These are phyloP conservation scores for Hirudinaria manillensis DNA, from an alignment of 2,888 invertebrate genomes.

Conservation along the genomic window DNA sequence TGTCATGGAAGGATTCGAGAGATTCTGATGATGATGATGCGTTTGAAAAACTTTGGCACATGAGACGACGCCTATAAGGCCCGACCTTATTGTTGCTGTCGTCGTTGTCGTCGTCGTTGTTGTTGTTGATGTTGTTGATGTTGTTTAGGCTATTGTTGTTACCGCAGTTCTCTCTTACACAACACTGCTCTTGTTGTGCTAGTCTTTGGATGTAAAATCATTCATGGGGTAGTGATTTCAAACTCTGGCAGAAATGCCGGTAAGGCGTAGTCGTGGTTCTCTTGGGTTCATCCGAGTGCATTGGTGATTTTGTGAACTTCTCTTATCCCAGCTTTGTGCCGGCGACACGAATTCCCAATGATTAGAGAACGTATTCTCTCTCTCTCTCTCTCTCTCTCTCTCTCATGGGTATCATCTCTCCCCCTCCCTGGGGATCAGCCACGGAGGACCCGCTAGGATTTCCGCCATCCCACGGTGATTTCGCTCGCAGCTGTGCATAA, in stretches of 20 bases:
- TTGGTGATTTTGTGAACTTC: not conserved
- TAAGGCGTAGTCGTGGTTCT: not conserved
- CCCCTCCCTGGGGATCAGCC: no score
- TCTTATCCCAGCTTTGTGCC: no score
- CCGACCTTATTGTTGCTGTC: not conserved
- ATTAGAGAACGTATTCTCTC: no score
- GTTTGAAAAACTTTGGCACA: not conserved
- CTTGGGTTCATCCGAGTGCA: not conserved
- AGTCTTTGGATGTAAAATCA: no score
- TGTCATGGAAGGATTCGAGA: no score
- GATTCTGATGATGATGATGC: slow-evolving; percentile 9
- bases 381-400: no score
- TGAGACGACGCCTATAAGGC: not conserved
- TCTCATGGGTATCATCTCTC: no score
- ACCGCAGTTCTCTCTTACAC: not conserved
- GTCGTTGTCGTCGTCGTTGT: not conserved
- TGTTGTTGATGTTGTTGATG: slow-evolving; percentile 15
- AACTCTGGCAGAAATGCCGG: not conserved
- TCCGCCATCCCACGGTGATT: no score
- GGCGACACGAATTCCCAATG: no score
- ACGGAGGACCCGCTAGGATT: no score
- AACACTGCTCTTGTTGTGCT: not conserved
- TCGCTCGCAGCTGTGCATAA: no score
- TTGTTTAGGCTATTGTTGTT: slow-evolving; percentile 13
- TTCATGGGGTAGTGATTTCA: not conserved